Evolutionary conservation across 2,888 invertebrate genomes (phyloP), one percentile per base, ranked within the genome.

Genomic region (Orthosia incerta): DNA sequence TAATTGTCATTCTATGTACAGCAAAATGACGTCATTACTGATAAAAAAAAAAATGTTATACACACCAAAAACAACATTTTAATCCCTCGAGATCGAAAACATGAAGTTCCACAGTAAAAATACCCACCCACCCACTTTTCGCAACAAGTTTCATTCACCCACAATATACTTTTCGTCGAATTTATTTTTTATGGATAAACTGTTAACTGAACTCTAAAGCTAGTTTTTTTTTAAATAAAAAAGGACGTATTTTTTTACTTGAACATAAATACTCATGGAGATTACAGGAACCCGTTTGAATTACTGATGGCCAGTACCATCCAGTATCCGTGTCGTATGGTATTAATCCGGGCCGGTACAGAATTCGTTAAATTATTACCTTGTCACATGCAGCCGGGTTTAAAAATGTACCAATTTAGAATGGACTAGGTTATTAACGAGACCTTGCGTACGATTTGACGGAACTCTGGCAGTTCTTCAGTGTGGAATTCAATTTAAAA

Each of bases 401-500:
- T 78, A 85, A 85, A n/a, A 83, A 80, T 85, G 53, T 77, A 72
- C 68, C 83, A 70, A 76, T 82, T 86, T 74, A 63, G 61, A 70
- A 48, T 56, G 26, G 61, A 48, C 61, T 75, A 61, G 71, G 18
- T 71, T 71, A 20, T 59, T 51, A 20, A 7, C n/a, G 12, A 26
- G 39, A 62, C 23, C 18, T 53, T 26, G 4, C 15, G 11, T 26
- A 31, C 15, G 48, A 20, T 76, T 60, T 53, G 7, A 59, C 0
- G 15, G 50, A 66, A 61, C 46, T 46, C 50, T 16, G 0, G 0
- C 7, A 2, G 39, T 60, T 48, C 9, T 31, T 39, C 2, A 1
- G 46, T 46, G 5, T 26, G 16, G 4, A 15, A n/a, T 53, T 61
- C 18, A 12, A 15, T 4, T 18, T 0, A 18, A 26, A 13, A 13